These are phyloP conservation scores for Ladona fulva DNA, from an alignment of 1,140 invertebrate genomes.

Conservation along the genomic window DNA sequence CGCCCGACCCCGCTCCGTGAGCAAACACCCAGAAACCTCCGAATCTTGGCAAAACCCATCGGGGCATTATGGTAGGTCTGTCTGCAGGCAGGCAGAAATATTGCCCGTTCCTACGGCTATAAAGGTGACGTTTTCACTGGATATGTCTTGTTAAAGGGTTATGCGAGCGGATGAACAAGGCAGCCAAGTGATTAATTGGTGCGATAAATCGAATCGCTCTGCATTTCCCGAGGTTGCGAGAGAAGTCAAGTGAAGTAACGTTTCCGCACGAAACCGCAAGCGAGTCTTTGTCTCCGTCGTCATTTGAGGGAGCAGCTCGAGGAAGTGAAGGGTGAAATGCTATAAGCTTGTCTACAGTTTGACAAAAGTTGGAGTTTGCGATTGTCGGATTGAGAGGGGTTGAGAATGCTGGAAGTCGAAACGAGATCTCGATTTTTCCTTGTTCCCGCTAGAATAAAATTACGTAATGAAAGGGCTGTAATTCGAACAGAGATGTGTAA, in stretches of 20 bases:
- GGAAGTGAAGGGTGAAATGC: not conserved
- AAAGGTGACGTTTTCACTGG: not conserved
- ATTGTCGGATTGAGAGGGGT: no score
- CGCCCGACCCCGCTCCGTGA: not conserved
- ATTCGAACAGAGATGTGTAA: no score
- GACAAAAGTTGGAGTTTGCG: no score
- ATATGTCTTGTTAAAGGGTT: not conserved
- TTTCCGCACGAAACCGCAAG: not conserved
- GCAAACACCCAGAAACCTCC: not conserved
- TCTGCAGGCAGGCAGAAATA: not conserved
- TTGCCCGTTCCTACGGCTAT: not conserved
- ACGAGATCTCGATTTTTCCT: no score
- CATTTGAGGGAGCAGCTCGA: not conserved
- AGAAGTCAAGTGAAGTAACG: conserved; percentile 5
- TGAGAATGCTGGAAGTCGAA: no score
- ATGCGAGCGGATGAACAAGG: conserved; percentile 1
- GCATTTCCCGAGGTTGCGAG: not conserved
- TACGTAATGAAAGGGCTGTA: no score
- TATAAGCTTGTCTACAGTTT: not conserved
- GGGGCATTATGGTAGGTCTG: not conserved
- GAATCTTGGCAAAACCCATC: not conserved
- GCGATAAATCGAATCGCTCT: conserved; percentile 3
- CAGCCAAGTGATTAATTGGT: not conserved
- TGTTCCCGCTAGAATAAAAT: no score
- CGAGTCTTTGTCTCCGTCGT: not conserved